Evolutionary conservation across 1,140 invertebrate genomes (phyloP).

Genomic region (Cydia amplana): DNA sequence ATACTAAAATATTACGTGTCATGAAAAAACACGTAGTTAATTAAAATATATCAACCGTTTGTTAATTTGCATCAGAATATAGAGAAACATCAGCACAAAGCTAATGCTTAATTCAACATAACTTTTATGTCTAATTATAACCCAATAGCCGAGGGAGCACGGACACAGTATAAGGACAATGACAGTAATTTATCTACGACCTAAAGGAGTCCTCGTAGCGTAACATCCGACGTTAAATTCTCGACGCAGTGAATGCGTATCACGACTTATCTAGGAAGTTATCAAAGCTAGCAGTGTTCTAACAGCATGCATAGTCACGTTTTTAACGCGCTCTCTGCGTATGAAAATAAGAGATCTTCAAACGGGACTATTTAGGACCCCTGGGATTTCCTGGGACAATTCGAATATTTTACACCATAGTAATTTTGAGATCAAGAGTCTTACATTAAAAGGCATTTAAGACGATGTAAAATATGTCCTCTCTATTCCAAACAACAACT

Average conservation of each 20-base stretch:
- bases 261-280: too few species aligned
- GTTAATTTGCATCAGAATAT: slow-evolving; percentile 19
- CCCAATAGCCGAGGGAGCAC: slow-evolving; percentile 13
- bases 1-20: background rate
- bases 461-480: too few species aligned
- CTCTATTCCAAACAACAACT: too few species aligned
- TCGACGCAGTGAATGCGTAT: background rate
- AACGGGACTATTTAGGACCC: too few species aligned
- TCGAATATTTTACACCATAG: too few species aligned
- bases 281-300: background rate
- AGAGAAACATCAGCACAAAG: slow-evolving; percentile 13
- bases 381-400: too few species aligned
- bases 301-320: background rate
- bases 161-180: background rate
- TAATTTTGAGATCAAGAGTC: too few species aligned
- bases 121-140: slow-evolving; percentile 30
- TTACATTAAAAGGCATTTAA: too few species aligned
- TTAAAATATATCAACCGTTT: slow-evolving; percentile 4
- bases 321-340: background rate
- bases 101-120: slow-evolving; percentile 24
- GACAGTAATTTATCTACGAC: slow-evolving; percentile 1
- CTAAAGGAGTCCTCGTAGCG: background rate
- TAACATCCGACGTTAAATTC: background rate
- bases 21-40: background rate
- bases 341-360: too few species aligned